Evolutionary conservation across 2,797 vertebrate genomes (phyloP), one percentile per base, ranked within the genome.

Genomic region (Tapera naevia): DNA sequence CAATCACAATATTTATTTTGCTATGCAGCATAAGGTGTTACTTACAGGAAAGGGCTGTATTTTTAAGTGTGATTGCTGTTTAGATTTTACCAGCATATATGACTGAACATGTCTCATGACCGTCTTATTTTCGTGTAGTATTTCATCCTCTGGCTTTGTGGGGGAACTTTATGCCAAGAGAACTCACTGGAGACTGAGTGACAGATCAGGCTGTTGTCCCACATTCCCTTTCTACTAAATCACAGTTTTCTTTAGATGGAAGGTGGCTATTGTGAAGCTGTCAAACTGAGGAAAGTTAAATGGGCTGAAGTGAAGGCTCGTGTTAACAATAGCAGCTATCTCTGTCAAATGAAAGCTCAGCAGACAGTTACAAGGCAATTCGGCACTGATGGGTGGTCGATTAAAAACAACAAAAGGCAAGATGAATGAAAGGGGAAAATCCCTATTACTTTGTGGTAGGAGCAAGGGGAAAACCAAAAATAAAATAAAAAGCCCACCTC

Each of bases 231-330:
- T 95, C 96, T 96, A 94, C 97, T 98, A 97, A 97, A 98, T 98
- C 97, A 97, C 96, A 93, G 96, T 97, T 97, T 98, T 96, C 97
- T 98, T 97, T 97, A 86, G 80, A 95, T 96, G 92, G 93, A 97
- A 97, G 93, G 95, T 97, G 85, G 91, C 97, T 97, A 97, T 98
- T 98, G 97, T 98, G 96, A 96, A 97, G 93, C 97, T 98, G 97
- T 98, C 98, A 98, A 96, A 97, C 88, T 81, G 96, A 97, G 94
- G 95, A 96, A 96, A 95, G 95, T 97, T 98, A 97, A 98, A 97
- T 96, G 96, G 97, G 92, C 94, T 97, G 92, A 95, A 97, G 96
- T 95, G 95, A 97, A 97, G 94, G 96, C 94, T 96, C 88, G 23
- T 96, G 94, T 97, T 98, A 98, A 97, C 97, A 97, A 97, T 96